phyloP scores from a whole-genome alignment of 2,888 invertebrate species.

The Tinea trinotella region DNA sequence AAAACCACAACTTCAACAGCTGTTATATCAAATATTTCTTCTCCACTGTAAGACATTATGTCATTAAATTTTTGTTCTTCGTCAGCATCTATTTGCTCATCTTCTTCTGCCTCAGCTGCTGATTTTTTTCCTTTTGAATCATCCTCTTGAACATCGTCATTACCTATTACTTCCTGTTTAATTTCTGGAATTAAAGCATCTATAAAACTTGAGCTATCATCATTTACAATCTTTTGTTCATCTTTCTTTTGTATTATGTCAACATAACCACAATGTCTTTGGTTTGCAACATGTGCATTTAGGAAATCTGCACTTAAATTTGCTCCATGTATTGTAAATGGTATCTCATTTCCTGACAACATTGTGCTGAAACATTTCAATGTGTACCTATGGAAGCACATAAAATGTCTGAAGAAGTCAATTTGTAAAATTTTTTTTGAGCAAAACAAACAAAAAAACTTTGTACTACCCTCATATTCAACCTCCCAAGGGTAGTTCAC shows the following conservation, averaged over 20 bases:
- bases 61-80: slow-evolving; percentile 28
- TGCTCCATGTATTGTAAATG: slow-evolving; percentile 51
- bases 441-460: slow-evolving; percentile 52
- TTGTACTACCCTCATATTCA: slow-evolving; percentile 39
- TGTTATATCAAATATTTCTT: slow-evolving; percentile 61
- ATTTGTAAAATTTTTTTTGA: slow-evolving; percentile 40
- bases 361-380: slow-evolving; percentile 54
- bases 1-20: slow-evolving; percentile 54
- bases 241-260: slow-evolving; percentile 35
- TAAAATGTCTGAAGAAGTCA: slow-evolving; percentile 56
- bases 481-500: slow-evolving; percentile 48
- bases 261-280: slow-evolving; percentile 44
- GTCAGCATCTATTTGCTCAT: slow-evolving; percentile 24
- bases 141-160: slow-evolving; percentile 28
- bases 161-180: slow-evolving; percentile 32
- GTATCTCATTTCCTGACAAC: slow-evolving; percentile 47
- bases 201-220: slow-evolving; percentile 26
- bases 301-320: slow-evolving; percentile 52
- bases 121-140: slow-evolving; percentile 23
- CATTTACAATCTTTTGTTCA: slow-evolving; percentile 22
- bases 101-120: slow-evolving; percentile 19
- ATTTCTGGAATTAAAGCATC: slow-evolving; percentile 34
- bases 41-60: slow-evolving; percentile 38
- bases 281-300: slow-evolving; percentile 41
- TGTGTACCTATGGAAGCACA: slow-evolving; percentile 60